Conservation (phyloP, 1,140 invertebrate genomes). For the Micrasema minimum region DNA sequence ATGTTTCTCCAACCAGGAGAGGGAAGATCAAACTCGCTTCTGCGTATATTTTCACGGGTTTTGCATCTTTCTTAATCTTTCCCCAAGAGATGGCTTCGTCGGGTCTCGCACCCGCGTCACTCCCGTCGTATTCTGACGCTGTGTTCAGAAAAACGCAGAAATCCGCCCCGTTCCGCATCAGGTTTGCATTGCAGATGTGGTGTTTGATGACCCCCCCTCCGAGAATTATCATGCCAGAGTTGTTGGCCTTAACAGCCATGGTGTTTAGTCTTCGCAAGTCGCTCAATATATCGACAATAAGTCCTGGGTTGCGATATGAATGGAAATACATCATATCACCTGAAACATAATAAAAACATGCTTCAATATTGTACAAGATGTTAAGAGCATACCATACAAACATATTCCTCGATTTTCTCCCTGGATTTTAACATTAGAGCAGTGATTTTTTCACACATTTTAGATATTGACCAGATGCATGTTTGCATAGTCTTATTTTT, state of each 20-base stretch:
- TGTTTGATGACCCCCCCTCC: slow-evolving; percentile 99
- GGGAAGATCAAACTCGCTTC: slow-evolving; percentile 97
- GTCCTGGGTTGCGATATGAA: slow-evolving; percentile 90
- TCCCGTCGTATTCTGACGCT: slow-evolving; percentile 97
- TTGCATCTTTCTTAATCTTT: slow-evolving; percentile 90
- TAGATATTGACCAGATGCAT: too few species aligned
- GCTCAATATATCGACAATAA: slow-evolving; percentile 93
- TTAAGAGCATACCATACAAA: too few species aligned
- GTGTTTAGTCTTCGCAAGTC: slow-evolving; percentile 92
- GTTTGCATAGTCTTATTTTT: too few species aligned
- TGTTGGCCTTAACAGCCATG: slow-evolving; percentile 93
- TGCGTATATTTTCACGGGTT: slow-evolving; percentile 95
- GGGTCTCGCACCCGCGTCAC: slow-evolving; percentile 95
- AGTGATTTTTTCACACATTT: too few species aligned
- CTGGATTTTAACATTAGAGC: too few species aligned
- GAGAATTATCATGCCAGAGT: slow-evolving; percentile 96
- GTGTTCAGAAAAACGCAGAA: slow-evolving; percentile 97
- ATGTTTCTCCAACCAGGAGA: slow-evolving; percentile 94
- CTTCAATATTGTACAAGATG: too few species aligned
- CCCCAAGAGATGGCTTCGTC: slow-evolving; percentile 99
- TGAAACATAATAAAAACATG: too few species aligned
- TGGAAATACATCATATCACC: slow-evolving; percentile 99
- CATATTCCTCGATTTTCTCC: too few species aligned
- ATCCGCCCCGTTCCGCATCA: slow-evolving; percentile 99
- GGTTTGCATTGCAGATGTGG: slow-evolving; percentile 98